Evolutionary conservation across 1,140 invertebrate species (phyloP).

Genomic region (Pachyrhynchus sulphureomaculatus): DNA sequence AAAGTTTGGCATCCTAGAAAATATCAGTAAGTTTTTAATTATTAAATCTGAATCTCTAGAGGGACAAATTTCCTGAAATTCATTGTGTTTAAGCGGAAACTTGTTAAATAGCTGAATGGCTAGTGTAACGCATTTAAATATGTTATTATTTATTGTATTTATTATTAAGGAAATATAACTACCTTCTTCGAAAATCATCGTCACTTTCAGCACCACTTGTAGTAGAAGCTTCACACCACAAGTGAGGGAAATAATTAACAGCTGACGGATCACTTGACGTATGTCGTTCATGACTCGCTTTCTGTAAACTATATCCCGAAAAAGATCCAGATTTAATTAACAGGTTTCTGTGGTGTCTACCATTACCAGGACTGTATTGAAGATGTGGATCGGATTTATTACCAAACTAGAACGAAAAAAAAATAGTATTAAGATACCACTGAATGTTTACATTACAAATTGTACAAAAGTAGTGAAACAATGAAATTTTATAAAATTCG

Average conservation of each 20-base stretch:
- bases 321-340: constrained; percentile 70
- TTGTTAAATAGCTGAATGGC: too few relatives aligned
- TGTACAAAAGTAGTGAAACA: neutral
- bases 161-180: too few relatives aligned
- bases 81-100: neutral
- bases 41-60: neutral
- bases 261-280: constrained; percentile 63
- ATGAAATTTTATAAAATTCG: neutral
- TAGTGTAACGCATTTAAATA: too few relatives aligned
- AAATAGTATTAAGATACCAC: neutral
- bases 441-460: neutral
- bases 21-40: constrained; percentile 1
- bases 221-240: constrained; percentile 50
- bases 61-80: neutral
- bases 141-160: too few relatives aligned
- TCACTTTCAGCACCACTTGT: constrained; percentile 48
- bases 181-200: constrained; percentile 45
- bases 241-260: constrained; percentile 34
- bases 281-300: constrained; percentile 57
- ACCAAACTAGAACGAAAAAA: constrained; percentile 33
- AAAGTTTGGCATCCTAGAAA: constrained; percentile 41
- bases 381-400: constrained; percentile 39
- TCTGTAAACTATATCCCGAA: constrained; percentile 58
- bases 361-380: constrained; percentile 16
- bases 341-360: constrained; percentile 27